phyloP scores from a whole-genome alignment of 2,888 invertebrate species.

The Scaeva pyrastri region DNA sequence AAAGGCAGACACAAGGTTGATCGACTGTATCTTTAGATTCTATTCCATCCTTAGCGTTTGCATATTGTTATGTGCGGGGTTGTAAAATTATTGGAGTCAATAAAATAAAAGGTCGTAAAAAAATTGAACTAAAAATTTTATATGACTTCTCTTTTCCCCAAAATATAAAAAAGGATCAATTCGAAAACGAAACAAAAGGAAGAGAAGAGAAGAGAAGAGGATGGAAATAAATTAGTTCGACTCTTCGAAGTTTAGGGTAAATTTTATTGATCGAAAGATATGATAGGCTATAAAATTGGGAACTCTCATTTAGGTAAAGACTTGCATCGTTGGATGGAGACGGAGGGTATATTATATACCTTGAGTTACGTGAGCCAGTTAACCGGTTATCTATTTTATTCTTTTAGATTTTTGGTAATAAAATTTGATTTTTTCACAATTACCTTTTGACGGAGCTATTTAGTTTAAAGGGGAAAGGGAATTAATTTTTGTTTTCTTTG shows the following conservation, averaged over 20 bases:
- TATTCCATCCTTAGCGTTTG: slow-evolving; percentile 23
- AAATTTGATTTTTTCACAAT: no score
- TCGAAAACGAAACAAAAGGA: neutral
- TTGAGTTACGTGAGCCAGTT: no score
- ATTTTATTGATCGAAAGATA: slow-evolving; percentile 5
- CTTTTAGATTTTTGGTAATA: no score
- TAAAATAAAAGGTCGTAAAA: slow-evolving; percentile 41
- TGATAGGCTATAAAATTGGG: neutral
- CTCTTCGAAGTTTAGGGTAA: neutral
- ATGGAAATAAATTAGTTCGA: slow-evolving; percentile 15
- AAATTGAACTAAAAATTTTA: slow-evolving; percentile 30
- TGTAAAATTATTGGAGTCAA: slow-evolving; percentile 42
- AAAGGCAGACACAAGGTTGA: slow-evolving; percentile 20
- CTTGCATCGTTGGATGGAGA: no score
- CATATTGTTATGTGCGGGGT: slow-evolving; percentile 20
- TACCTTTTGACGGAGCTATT: no score
- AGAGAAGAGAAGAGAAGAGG: no score
- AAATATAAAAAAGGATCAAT: slow-evolving; percentile 36
- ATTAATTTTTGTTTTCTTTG: no score
- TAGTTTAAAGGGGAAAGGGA: no score
- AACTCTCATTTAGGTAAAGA: no score
- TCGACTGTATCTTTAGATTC: slow-evolving; percentile 24
- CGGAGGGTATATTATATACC: no score
- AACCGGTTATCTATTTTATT: no score
- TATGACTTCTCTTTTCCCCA: neutral